Percentiles rank a stretch among this genome's conserved stretches.
Conservation (phyloP, 2,888 invertebrate species). For the Drosophila birchii region DNA sequence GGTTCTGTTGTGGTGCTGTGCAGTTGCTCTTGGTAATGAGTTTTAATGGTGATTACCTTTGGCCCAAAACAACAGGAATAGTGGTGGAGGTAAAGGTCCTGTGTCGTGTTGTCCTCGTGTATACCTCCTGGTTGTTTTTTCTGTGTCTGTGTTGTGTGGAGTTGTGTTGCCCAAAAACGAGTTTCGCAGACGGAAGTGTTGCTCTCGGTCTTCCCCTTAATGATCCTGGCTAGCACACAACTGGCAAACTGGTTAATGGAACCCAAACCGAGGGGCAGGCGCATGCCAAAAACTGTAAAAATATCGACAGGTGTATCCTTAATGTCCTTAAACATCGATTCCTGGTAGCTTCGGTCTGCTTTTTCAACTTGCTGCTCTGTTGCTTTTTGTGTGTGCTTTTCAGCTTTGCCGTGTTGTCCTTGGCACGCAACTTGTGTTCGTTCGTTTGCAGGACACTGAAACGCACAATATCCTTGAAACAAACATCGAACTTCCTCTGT, state of each 20-base stretch:
- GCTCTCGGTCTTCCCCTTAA: slow-evolving; percentile 48
- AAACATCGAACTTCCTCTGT: slow-evolving; percentile 47
- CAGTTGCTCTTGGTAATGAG: slow-evolving; percentile 77
- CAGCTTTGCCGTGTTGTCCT: slow-evolving; percentile 58
- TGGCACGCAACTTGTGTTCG: slow-evolving; percentile 68
- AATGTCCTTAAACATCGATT: slow-evolving; percentile 75
- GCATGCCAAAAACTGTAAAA: slow-evolving; percentile 72
- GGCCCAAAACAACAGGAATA: slow-evolving; percentile 40
- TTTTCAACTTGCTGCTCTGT: slow-evolving; percentile 34
- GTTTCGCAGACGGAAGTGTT: slow-evolving; percentile 46
- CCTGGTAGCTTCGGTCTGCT: slow-evolving; percentile 42
- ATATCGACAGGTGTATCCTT: slow-evolving; percentile 80
- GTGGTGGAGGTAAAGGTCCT: slow-evolving; percentile 29
- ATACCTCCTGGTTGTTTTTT: slow-evolving; percentile 4
- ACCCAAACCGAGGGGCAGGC: slow-evolving; percentile 39
- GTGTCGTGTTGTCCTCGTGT: slow-evolving; percentile 32
- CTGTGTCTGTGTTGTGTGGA: background rate
- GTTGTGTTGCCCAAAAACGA: slow-evolving; percentile 26
- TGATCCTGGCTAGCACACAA: slow-evolving; percentile 31
- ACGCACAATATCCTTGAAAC: slow-evolving; percentile 76
- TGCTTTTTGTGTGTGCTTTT: slow-evolving; percentile 25
- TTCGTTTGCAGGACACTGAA: slow-evolving; percentile 47
- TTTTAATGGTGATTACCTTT: slow-evolving; percentile 78
- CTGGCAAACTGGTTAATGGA: slow-evolving; percentile 51
- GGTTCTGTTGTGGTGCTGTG: slow-evolving; percentile 19